Conservation (phyloP, 2,888 invertebrate species). For the Oscheius onirici region DNA sequence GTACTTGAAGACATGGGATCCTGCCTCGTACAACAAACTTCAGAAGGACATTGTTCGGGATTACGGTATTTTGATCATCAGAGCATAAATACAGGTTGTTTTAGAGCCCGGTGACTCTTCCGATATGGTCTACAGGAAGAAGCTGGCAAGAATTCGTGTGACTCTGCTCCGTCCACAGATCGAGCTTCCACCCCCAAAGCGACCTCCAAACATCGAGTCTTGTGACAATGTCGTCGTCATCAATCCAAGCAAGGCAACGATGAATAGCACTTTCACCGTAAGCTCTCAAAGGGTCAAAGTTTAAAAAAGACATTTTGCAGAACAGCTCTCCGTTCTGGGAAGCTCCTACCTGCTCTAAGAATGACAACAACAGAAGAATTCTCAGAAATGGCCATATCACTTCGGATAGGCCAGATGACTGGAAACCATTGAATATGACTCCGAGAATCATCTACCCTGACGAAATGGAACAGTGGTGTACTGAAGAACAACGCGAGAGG, state of each 20-base stretch:
- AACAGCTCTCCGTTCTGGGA: slow-evolving; percentile 27
- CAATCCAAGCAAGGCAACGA: not conserved
- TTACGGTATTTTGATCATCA: not conserved
- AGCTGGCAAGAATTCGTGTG: slow-evolving; percentile 6
- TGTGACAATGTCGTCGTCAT: slow-evolving; percentile 3
- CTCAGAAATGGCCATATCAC: not conserved
- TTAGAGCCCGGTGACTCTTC: slow-evolving; percentile 17
- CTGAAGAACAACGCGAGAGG: not conserved
- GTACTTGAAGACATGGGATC: slow-evolving; percentile 5
- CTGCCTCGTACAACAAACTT: slow-evolving; percentile 13
- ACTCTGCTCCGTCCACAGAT: slow-evolving; percentile 23
- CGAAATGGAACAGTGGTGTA: not conserved
- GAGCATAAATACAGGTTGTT: not conserved
- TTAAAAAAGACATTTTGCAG: not conserved
- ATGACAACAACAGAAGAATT: not conserved
- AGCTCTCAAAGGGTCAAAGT: not conserved
- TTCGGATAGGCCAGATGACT: not conserved
- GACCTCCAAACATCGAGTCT: slow-evolving; percentile 1
- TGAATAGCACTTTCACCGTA: not conserved
- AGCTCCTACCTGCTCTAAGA: slow-evolving; percentile 1
- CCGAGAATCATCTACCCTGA: not conserved
- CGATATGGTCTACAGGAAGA: not conserved
- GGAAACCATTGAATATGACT: slow-evolving; percentile 5
- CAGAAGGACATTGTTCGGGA: slow-evolving; percentile 12
- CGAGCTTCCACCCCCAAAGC: not conserved